These are phyloP conservation scores for Formica exsecta DNA, from an alignment of 1,140 invertebrate species.

Conservation along the genomic window DNA sequence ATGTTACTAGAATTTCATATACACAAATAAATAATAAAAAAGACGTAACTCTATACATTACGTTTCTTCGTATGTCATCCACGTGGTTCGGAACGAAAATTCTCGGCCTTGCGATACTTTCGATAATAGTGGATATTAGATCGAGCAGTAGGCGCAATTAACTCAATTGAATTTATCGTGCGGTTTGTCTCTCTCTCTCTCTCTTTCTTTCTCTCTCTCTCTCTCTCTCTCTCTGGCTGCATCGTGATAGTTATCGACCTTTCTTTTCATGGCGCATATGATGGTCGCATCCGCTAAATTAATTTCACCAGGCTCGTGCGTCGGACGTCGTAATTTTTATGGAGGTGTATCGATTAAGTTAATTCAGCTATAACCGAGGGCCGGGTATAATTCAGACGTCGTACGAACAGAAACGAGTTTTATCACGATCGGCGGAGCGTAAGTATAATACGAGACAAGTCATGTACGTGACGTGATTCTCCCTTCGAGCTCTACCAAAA, in stretches of 20 bases:
- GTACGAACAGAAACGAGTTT: background rate
- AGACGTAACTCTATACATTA: background rate
- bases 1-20: background rate
- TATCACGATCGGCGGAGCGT: background rate
- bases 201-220: background rate
- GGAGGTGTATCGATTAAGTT: constrained; percentile 23
- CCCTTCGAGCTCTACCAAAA: background rate
- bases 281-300: constrained; percentile 7
- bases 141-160: constrained; percentile 5
- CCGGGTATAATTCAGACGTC: constrained; percentile 7
- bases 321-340: constrained; percentile 39
- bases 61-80: background rate
- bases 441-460: constrained; percentile 1
- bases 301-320: constrained; percentile 17
- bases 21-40: background rate
- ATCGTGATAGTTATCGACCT: background rate
- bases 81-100: constrained; percentile 14
- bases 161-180: constrained; percentile 17
- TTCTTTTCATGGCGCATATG: background rate
- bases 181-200: constrained; percentile 20
- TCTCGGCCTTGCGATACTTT: constrained; percentile 43
- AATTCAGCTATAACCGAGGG: background rate
- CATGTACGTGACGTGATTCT: background rate
- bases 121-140: constrained; percentile 42
- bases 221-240: constrained; percentile 7